phyloP scores from a whole-genome alignment of 1,140 invertebrate species.

The Daktulosphaira vitifoliae region DNA sequence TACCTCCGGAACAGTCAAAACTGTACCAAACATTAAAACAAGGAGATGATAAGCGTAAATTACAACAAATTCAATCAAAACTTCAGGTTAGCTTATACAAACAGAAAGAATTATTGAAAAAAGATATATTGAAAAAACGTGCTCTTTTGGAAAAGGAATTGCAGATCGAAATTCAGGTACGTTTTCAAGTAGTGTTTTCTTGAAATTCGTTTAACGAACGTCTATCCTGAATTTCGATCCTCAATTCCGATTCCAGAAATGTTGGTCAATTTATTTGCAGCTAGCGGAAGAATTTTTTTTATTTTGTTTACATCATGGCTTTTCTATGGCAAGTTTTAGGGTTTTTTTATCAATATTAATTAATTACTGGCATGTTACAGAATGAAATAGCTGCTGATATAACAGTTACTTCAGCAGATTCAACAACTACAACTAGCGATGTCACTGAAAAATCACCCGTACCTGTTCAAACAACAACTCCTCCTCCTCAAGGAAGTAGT shows the following conservation, averaged over 20 bases:
- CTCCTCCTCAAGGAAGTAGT: constrained; percentile 44
- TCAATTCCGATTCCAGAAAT: constrained; percentile 33
- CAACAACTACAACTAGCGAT: neutral
- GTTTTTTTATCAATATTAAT: neutral
- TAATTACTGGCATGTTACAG: neutral
- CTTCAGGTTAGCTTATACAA: constrained; percentile 56
- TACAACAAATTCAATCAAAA: constrained; percentile 41
- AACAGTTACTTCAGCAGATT: constrained; percentile 17
- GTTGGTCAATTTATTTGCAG: constrained; percentile 16
- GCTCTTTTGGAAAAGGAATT: constrained; percentile 83
- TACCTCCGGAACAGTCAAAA: constrained; percentile 40
- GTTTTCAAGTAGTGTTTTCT: constrained; percentile 27
- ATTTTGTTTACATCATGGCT: too few species aligned
- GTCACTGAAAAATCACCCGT: neutral
- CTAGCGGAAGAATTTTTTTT: too few species aligned
- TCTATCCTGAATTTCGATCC: constrained; percentile 25
- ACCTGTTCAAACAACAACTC: neutral
- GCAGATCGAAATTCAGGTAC: constrained; percentile 77
- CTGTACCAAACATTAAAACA: constrained; percentile 39
- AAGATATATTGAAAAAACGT: constrained; percentile 85
- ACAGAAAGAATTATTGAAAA: constrained; percentile 86
- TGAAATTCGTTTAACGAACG: constrained; percentile 25
- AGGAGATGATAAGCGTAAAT: constrained; percentile 34
- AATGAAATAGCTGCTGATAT: constrained; percentile 15
- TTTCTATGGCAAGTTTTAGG: neutral